A percentile compares a stretch with the other conserved stretches of the same genome.
phyloP scores from a whole-genome alignment of 2,113 vertebrate genomes.

The Gymnobelideus leadbeateri region DNA sequence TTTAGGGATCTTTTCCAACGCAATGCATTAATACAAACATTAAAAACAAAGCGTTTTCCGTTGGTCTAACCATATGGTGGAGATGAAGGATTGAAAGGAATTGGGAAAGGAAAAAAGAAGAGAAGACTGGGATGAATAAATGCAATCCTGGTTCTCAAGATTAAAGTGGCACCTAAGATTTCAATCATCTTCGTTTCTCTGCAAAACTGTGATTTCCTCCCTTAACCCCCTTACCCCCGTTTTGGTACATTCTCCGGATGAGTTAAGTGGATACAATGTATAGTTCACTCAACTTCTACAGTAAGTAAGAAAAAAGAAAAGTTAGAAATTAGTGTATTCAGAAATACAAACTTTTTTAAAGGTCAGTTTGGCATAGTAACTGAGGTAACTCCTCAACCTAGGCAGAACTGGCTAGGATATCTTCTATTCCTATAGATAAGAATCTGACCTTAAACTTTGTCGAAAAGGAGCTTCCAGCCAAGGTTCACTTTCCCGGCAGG shows the following conservation, averaged over 20 bases:
- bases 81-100: not conserved
- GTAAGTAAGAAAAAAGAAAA: not conserved
- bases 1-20: not conserved
- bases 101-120: not conserved
- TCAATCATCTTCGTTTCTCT: not conserved
- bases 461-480: not conserved
- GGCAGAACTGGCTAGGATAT: not conserved
- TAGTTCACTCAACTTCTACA: not conserved
- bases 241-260: not conserved
- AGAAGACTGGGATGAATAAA: not conserved
- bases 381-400: not conserved
- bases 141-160: not conserved
- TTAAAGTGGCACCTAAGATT: not conserved
- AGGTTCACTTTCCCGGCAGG: not conserved
- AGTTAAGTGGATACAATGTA: not conserved
- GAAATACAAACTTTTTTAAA: not conserved
- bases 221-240: accelerated
- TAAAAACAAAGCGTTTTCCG: not conserved
- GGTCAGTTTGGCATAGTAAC: not conserved
- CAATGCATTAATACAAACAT: not conserved
- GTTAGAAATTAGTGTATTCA: not conserved
- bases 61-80: not conserved
- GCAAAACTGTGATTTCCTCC: not conserved
- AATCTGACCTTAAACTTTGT: not conserved
- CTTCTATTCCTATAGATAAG: not conserved